Conservation (phyloP, 2,113 vertebrate species). For the Polypterus senegalus region DNA sequence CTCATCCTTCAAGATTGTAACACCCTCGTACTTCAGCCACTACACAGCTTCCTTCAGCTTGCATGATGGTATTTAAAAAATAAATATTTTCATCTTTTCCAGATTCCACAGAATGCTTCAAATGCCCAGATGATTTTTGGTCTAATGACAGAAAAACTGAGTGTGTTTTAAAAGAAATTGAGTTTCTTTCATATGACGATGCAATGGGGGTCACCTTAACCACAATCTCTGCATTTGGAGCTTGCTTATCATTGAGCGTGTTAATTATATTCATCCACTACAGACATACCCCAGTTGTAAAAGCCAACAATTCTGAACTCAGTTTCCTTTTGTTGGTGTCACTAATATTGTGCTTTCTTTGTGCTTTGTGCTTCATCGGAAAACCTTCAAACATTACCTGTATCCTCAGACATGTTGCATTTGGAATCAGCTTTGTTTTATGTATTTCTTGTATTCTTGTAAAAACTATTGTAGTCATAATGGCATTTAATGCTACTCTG, state of each 20-base stretch:
- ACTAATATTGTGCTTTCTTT: conserved; percentile 1
- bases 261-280: neutral
- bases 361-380: conserved; percentile 4
- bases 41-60: no score
- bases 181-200: conserved; percentile 1
- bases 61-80: no score
- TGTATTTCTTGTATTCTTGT: conserved; percentile 6
- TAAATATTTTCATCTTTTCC: neutral
- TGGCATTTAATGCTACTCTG: neutral
- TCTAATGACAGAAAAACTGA: neutral
- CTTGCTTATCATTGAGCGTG: neutral
- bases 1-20: no score
- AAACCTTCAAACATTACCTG: neutral
- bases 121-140: neutral
- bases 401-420: conserved; percentile 4
- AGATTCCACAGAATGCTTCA: neutral
- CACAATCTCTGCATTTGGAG: neutral
- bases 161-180: neutral
- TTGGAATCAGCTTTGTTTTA: neutral
- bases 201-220: conserved; percentile 1
- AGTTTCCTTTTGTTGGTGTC: conserved; percentile 3
- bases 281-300: neutral
- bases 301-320: conserved; percentile 8
- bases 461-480: neutral
- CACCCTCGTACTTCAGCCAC: no score